Conservation (phyloP, 2,113 vertebrate genomes). For the Aptenodytes forsteri region DNA sequence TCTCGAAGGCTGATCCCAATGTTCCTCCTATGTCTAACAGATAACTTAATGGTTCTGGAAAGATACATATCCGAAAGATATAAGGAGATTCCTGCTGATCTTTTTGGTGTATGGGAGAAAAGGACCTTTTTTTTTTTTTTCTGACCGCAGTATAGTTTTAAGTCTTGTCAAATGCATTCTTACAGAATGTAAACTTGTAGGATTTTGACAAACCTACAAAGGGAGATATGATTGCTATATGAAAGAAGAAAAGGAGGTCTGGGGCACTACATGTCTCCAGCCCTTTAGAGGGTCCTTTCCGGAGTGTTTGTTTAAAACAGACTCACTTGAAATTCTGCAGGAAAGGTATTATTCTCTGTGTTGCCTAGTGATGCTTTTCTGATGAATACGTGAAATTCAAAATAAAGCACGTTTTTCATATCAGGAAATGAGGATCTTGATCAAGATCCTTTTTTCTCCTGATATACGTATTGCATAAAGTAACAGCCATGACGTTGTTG, state of each 20-base stretch:
- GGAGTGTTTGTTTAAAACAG: neutral
- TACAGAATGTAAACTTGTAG: neutral
- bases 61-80: neutral
- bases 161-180: neutral
- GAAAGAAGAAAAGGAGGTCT: neutral
- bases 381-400: neutral
- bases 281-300: neutral
- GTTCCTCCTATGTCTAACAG: neutral
- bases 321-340: neutral
- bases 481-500: neutral
- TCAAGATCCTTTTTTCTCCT: neutral
- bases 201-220: neutral
- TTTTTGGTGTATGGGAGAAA: neutral
- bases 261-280: neutral
- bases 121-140: neutral
- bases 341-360: neutral
- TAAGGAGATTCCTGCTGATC: neutral
- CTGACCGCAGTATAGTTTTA: neutral
- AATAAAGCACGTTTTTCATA: neutral
- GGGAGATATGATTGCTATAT: neutral
- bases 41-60: neutral
- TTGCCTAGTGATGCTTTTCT: neutral
- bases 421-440: neutral
- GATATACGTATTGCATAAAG: neutral
- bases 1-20: neutral